Conservation (phyloP, 1,140 invertebrate species). For the Heterodera carotae region DNA sequence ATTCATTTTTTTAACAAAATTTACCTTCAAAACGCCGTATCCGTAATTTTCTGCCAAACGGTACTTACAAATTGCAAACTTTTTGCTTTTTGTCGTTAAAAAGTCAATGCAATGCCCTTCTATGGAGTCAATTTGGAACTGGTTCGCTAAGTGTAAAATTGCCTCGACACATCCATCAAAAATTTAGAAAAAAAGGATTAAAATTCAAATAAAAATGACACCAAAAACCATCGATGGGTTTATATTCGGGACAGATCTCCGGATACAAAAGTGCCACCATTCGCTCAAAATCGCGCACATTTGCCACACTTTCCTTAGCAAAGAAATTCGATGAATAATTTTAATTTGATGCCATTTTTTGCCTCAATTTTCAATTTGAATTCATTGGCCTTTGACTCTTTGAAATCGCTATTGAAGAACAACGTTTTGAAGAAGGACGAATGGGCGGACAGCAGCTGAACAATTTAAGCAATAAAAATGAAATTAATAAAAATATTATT, state of each 20-base stretch:
- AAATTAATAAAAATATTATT: no score
- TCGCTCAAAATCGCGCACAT: not conserved
- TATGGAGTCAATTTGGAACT: not conserved
- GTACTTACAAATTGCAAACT: not conserved
- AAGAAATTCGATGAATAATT: no score
- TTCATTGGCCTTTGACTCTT: not conserved
- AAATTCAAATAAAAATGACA: no score
- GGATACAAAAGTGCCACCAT: not conserved
- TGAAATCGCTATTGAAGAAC: no score
- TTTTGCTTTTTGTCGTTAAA: not conserved
- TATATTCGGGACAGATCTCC: not conserved
- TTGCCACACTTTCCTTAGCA: not conserved
- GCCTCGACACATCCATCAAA: not conserved
- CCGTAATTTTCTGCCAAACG: not conserved
- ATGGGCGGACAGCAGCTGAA: slow-evolving; percentile 8
- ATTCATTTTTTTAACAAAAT: not conserved
- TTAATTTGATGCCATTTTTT: no score
- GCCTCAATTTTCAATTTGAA: not conserved
- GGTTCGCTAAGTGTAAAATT: no score
- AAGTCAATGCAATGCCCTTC: not conserved
- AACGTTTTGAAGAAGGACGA: slow-evolving; percentile 5
- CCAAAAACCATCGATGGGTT: not conserved
- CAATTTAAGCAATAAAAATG: no score
- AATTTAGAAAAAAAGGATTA: no score
- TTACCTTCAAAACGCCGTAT: not conserved